Percentiles rank a stretch among this genome's conserved stretches.
Evolutionary conservation across 2,888 invertebrate species (phyloP).

Genomic region (Macrosiphum euphorbiae): DNA sequence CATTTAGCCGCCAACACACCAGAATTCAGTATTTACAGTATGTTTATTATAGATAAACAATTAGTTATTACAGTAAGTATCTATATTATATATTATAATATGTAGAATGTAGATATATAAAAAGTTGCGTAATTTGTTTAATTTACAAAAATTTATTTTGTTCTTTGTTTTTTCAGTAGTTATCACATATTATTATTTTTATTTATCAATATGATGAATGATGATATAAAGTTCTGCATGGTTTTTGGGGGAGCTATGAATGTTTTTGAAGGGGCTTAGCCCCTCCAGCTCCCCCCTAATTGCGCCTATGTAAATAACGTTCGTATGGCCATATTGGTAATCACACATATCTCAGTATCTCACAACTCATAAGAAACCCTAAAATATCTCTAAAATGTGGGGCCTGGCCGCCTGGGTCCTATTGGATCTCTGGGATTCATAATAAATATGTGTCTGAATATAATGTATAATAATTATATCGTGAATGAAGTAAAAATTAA

Average conservation of each 20-base stretch:
- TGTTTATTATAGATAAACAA: slow-evolving; percentile 46
- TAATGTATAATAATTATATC: neutral
- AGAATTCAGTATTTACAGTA: slow-evolving; percentile 58
- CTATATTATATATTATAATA: neutral
- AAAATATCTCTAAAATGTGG: neutral
- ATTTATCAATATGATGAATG: no score
- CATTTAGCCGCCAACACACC: slow-evolving; percentile 48
- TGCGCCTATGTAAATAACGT: no score
- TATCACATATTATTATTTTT: no score
- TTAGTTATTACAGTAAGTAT: slow-evolving; percentile 49
- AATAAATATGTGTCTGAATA: neutral
- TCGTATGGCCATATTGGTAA: neutral
- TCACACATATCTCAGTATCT: neutral
- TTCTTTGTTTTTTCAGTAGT: no score
- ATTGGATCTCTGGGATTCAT: neutral
- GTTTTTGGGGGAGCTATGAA: no score
- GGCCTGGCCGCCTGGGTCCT: neutral
- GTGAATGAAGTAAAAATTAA: neutral
- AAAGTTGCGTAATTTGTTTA: no score
- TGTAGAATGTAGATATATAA: no score
- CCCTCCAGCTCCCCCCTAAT: no score
- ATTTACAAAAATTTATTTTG: no score
- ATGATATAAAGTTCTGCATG: no score
- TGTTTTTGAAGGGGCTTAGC: no score
- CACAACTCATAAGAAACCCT: neutral